Conservation (phyloP, 2,797 vertebrate genomes). For the Anguilla obscura region DNA sequence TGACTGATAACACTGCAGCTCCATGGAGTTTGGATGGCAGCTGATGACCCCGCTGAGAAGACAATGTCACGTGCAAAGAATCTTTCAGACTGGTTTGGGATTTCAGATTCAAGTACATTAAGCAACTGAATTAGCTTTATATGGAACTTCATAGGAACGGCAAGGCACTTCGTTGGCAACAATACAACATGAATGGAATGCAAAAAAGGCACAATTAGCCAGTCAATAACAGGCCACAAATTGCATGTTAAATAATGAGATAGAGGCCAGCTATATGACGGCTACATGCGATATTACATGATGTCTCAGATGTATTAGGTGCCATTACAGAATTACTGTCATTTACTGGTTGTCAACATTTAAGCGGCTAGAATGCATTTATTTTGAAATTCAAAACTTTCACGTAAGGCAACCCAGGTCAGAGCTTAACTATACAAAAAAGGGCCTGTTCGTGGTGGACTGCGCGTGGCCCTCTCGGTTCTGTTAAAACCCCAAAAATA, state of each 20-base stretch:
- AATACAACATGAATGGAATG: not conserved
- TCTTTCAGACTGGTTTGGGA: not conserved
- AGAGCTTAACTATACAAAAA: not conserved
- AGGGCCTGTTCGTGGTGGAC: not conserved
- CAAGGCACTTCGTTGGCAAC: not conserved
- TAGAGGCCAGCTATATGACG: not conserved
- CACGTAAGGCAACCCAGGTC: not conserved
- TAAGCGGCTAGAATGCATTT: too few species aligned
- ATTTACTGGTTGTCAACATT: not conserved
- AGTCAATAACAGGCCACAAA: not conserved
- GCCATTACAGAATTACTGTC: not conserved
- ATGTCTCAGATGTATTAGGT: not conserved
- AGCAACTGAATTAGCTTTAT: not conserved
- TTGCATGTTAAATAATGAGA: not conserved
- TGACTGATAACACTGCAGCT: constrained; percentile 71
- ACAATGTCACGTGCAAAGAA: not conserved
- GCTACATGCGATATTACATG: not conserved
- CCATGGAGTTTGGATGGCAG: constrained; percentile 82
- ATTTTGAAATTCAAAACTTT: not conserved
- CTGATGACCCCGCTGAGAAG: constrained; percentile 76
- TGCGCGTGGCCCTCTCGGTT: not conserved
- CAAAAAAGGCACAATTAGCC: not conserved
- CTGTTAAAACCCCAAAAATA: not conserved
- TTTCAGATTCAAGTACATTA: not conserved
- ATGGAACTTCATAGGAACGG: not conserved